Evolutionary conservation across 2,797 vertebrate genomes (phyloP).

Genomic region (Calcarius lapponicus): DNA sequence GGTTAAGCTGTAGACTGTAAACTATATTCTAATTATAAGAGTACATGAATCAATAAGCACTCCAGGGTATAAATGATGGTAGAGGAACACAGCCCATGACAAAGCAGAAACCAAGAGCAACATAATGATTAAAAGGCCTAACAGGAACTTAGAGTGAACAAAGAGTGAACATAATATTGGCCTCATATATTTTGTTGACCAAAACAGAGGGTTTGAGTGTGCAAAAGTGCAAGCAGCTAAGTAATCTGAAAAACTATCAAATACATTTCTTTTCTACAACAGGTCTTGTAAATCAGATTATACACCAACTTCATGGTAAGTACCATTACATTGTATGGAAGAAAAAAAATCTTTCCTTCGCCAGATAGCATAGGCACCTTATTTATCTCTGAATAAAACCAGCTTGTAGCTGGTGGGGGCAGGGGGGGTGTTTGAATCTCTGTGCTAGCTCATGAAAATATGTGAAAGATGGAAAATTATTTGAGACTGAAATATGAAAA

Average conservation of each 20-base stretch:
- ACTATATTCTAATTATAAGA: constrained; percentile 61
- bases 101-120: constrained; percentile 13
- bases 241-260: not conserved
- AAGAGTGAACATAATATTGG: not conserved
- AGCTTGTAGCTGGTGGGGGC: not conserved
- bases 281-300: not conserved
- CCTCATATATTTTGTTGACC: not conserved
- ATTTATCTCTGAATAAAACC: not conserved
- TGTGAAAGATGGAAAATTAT: not conserved
- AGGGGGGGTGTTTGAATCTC: not conserved
- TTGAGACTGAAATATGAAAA: not conserved
- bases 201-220: not conserved
- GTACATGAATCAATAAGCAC: constrained; percentile 55
- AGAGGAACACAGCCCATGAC: not conserved
- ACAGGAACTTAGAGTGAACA: not conserved
- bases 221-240: not conserved
- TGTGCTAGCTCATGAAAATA: not conserved
- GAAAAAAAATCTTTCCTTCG: not conserved
- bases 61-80: constrained; percentile 12
- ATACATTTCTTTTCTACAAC: not conserved
- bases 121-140: not conserved
- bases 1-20: constrained; percentile 49
- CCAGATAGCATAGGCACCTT: not conserved
- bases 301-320: not conserved
- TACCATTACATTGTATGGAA: not conserved